Evolutionary conservation across 2,113 vertebrate genomes (phyloP), one percentile per base, ranked within the genome.

Genomic region (Platysteira castanea): DNA sequence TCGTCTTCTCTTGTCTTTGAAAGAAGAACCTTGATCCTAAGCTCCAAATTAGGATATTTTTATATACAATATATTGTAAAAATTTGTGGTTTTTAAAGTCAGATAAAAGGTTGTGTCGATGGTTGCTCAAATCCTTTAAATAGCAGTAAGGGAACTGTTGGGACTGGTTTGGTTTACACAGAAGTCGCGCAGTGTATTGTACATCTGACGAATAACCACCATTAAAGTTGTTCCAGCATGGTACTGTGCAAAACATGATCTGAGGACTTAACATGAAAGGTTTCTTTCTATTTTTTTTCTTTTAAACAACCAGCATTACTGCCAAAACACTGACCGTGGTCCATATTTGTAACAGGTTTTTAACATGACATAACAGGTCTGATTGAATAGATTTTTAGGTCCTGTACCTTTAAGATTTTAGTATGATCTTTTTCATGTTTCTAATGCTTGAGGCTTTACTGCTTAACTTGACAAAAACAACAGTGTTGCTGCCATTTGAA

Each of bases 231-330:
- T 92, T 89, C 44, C 54, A 87, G 73, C 61, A 54, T 61, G 93
- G 57, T 82, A 81, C 23, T 68, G 46, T 87, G 84, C 95, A 96
- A 56, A 92, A 71, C 24, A 41, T 67, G 60, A 61, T 90, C 87
- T 84, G 92, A 84, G 68, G 46, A 90, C 92, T 94, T 94, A 87
- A 68, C 97, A 96, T 96, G 84, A 97, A 94, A 83, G 68, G 39
- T 96, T 97, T 97, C 91, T 96, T 97, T 97, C 76, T 92, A 67
- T 97, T 97, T 97, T 95, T 96, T 96, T 97, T 97, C 85, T 96
- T 98, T 97, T 97, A 90, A 98, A 98, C 97, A 98, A 98, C 98
- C 98, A 98, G 98, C 98, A 98, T 98, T 98, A 98, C 98, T 98
- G 98, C 98, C 98, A 98, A 97, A 98, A 97, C 97, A 97, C 97